Base-by-base conservation (phyloP, 2,113 vertebrate genomes). In the Acanthochromis polyacanthus region DNA sequence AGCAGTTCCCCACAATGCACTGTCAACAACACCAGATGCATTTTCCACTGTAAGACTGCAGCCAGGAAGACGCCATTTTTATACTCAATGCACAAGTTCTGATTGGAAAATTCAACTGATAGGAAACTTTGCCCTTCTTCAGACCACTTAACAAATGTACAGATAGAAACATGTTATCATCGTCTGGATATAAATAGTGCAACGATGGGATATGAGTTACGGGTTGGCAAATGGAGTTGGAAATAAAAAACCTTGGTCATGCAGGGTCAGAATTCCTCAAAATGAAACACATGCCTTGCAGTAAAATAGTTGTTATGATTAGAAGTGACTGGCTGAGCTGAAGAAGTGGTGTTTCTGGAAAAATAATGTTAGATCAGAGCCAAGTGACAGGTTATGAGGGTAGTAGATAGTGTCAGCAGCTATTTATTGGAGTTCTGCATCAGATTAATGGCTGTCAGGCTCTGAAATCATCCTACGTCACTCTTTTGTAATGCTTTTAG, bases 1-100 rank as follows among this genome's bases (percentile, higher is more conserved):
- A 36, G 23, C 46, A 23, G 10, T 22, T 58, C 71, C 32, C 82
- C 86, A 90, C 50, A 88, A 83, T 88, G 85, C 90, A 88, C 59
- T 32, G 61, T 59, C 65, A 59, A 69, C 38, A 80, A 60, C 30
- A 88, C 68, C 66, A 76, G 62, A 67, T 61, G 59, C 64, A 71
- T 56, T 84, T 84, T 83, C 65, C 67, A 65, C 28, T 62, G 51
- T 74, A 71, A 38, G 58, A 1, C 38, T 67, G 12, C 30, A 36
- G 25, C 57, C n/a, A 63, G n/a, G 51, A 46, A 59, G n/a, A 20
- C 48, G 17, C 60, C 40, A 46, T 73, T 36, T 52, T 73, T 53
- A 30, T 32, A 9, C 64, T 63, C 51, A 36, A 40, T 52, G n/a
- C 52, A 32, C 30, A 5, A 32, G 30, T 25, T 25, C 36, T 38